Percentiles rank a stretch among this genome's conserved stretches.
phyloP scores from a whole-genome alignment of 2,888 invertebrate species.

The Ashinkailepas kermadecensis region DNA sequence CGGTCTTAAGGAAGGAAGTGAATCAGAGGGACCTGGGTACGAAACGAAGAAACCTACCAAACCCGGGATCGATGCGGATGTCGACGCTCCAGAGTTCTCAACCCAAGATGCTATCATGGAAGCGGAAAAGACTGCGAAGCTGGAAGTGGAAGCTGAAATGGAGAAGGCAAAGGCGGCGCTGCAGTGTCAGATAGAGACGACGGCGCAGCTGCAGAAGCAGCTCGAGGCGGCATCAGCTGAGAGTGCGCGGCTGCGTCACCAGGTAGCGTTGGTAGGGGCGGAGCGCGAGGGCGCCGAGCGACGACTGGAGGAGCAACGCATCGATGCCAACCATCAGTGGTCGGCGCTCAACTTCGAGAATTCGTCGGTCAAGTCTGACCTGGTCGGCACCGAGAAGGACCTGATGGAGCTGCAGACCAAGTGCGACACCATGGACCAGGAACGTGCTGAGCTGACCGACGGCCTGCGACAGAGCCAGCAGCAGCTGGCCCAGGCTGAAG shows the following conservation, averaged over 20 bases:
- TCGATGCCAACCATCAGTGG: constrained; percentile 3
- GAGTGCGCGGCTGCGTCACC: background rate
- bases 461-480: background rate
- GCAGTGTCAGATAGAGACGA: too few relatives aligned
- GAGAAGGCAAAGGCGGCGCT: too few relatives aligned
- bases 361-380: background rate
- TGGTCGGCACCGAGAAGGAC: background rate
- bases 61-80: too few relatives aligned
- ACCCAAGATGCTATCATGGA: background rate
- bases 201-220: background rate
- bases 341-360: background rate
- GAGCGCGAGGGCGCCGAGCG: background rate
- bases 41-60: too few relatives aligned
- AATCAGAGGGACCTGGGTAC: too few relatives aligned
- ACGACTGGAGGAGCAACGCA: background rate
- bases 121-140: background rate
- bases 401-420: background rate
- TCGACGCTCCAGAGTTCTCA: too few relatives aligned
- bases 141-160: background rate
- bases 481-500: background rate
- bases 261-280: background rate
- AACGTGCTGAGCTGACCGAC: background rate
- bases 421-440: background rate
- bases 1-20: too few relatives aligned
- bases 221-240: background rate